Evolutionary conservation across 37 sponge, comb jelly and placozoan genomes (phyloP).

Genomic region (Ianthella basta): DNA sequence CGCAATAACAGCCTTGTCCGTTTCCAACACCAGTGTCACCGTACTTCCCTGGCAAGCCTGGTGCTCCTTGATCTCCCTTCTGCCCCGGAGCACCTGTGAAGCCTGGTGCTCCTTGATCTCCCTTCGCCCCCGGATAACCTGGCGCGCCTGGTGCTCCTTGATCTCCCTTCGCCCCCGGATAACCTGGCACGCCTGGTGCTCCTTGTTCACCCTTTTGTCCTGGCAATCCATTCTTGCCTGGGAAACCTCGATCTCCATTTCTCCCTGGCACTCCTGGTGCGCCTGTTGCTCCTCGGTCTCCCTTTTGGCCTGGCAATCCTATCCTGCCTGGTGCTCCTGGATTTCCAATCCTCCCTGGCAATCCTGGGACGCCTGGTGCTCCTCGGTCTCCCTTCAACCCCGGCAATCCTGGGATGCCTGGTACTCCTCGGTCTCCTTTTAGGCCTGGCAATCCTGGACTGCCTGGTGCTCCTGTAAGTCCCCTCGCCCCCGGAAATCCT

Average conservation of each 20-base stretch:
- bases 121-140: too few relatives aligned
- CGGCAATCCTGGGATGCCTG: neutral
- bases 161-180: neutral
- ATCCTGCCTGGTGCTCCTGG: neutral
- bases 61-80: too few relatives aligned
- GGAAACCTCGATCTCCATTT: neutral
- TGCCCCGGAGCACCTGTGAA: too few relatives aligned
- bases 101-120: too few relatives aligned
- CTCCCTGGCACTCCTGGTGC: too few relatives aligned
- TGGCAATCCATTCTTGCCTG: neutral
- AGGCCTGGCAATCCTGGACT: too few relatives aligned
- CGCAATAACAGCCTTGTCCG: too few relatives aligned
- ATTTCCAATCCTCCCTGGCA: neutral
- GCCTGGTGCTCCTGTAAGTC: neutral
- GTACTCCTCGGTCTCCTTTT: neutral
- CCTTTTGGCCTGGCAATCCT: conserved; percentile 13
- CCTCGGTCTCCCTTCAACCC: neutral
- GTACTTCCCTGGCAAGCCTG: too few relatives aligned
- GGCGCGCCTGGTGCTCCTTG: neutral
- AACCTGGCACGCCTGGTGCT: neutral
- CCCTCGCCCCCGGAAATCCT: neutral
- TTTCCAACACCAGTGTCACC: too few relatives aligned
- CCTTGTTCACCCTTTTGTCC: neutral
- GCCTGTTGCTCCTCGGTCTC: too few relatives aligned
- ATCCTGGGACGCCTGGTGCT: neutral